Evolutionary conservation across 2,888 invertebrate genomes (phyloP).

Genomic region (Acrobeloides nanus): DNA sequence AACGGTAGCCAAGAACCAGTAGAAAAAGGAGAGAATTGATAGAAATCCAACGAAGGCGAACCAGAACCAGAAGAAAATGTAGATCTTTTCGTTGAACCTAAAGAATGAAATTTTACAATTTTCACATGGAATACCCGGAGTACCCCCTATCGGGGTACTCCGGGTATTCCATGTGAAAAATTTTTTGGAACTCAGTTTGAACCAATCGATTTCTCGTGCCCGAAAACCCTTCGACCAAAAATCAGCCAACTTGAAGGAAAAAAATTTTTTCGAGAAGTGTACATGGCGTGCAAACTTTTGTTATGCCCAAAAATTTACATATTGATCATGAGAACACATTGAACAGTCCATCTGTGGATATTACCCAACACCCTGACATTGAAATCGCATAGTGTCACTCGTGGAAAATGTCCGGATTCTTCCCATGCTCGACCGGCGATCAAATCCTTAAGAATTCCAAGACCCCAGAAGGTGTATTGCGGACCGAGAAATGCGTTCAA

Average conservation of each 20-base stretch:
- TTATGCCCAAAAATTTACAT: slow-evolving; percentile 6
- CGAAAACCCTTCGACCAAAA: too few relatives aligned
- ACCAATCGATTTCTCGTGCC: too few relatives aligned
- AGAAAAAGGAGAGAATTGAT: slow-evolving; percentile 32
- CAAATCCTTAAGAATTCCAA: slow-evolving; percentile 53
- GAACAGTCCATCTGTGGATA: slow-evolving; percentile 51
- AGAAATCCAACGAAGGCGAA: slow-evolving; percentile 46
- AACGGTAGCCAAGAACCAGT: slow-evolving; percentile 32
- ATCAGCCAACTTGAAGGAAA: too few relatives aligned
- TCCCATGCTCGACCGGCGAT: slow-evolving; percentile 45
- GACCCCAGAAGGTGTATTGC: slow-evolving; percentile 53
- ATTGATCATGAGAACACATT: slow-evolving; percentile 41
- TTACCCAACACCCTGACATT: slow-evolving; percentile 40
- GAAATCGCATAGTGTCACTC: slow-evolving; percentile 38
- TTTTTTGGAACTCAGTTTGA: too few relatives aligned
- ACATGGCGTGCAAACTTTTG: background rate
- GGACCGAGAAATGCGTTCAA: slow-evolving; percentile 54
- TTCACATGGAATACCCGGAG: too few relatives aligned
- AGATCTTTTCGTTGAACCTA: slow-evolving; percentile 37
- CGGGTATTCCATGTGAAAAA: too few relatives aligned
- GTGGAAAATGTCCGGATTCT: slow-evolving; percentile 43
- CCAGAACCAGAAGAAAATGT: slow-evolving; percentile 43
- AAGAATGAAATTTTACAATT: too few relatives aligned
- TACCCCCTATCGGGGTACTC: too few relatives aligned
- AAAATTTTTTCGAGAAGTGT: too few relatives aligned